Conservation (phyloP, 1,140 invertebrate species). For the Stegodyphus dumicola region DNA sequence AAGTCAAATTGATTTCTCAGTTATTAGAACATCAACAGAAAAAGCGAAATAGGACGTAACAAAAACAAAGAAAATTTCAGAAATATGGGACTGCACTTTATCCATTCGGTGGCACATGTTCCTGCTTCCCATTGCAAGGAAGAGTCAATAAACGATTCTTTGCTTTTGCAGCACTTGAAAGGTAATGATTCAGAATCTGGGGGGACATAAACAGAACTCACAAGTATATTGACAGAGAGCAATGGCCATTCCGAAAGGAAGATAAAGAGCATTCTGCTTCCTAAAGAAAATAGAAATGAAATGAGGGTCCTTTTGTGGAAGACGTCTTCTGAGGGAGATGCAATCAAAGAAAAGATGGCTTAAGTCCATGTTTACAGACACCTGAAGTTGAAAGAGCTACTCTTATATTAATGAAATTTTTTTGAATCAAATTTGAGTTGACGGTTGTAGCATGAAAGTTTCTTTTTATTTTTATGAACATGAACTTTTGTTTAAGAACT, state of each 20-base stretch:
- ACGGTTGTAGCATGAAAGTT: too few species aligned
- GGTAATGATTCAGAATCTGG: slow-evolving; percentile 2
- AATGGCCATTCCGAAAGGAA: neutral
- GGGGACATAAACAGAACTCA: neutral
- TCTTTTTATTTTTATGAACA: too few species aligned
- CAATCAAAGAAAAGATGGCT: neutral
- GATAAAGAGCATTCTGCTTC: neutral
- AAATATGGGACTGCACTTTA: neutral
- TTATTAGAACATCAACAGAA: too few species aligned
- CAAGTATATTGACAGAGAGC: neutral
- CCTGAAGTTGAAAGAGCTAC: too few species aligned
- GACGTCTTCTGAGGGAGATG: neutral
- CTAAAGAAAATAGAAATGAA: neutral
- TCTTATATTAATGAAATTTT: too few species aligned
- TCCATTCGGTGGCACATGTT: neutral
- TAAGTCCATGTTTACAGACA: neutral
- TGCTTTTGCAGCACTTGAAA: neutral
- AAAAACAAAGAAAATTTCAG: neutral
- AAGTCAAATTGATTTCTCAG: neutral
- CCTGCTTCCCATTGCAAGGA: neutral
- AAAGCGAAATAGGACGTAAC: neutral
- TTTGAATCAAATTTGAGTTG: too few species aligned
- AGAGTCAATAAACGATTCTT: neutral
- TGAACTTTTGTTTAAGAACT: too few species aligned
- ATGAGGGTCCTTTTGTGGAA: neutral